phyloP scores from a whole-genome alignment of 2,888 invertebrate genomes.

The Panzeria rudis region DNA sequence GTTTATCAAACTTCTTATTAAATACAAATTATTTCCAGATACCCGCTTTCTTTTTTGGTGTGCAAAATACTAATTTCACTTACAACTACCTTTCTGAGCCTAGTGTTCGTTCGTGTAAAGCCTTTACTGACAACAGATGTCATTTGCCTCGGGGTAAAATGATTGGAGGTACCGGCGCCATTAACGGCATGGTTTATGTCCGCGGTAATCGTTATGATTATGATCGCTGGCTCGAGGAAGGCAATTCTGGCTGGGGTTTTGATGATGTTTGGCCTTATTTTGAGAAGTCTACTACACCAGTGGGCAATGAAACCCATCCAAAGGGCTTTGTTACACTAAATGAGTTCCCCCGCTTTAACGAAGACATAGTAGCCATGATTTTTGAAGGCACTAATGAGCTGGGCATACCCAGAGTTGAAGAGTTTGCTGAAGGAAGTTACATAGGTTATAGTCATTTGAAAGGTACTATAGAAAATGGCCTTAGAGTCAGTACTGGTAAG shows the following conservation, averaged over 20 bases:
- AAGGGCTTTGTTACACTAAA: constrained; percentile 83
- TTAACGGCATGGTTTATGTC: constrained; percentile 87
- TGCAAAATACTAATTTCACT: constrained; percentile 73
- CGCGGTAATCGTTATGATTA: constrained; percentile 87
- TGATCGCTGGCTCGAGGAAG: constrained; percentile 86
- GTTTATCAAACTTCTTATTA: not conserved
- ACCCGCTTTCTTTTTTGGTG: constrained; percentile 69
- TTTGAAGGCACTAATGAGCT: constrained; percentile 83
- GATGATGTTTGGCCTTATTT: constrained; percentile 82
- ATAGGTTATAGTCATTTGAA: constrained; percentile 84
- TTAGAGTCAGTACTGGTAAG: constrained; percentile 89
- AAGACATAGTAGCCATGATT: constrained; percentile 76
- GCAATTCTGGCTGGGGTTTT: constrained; percentile 81
- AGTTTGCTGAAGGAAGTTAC: constrained; percentile 81
- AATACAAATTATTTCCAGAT: constrained; percentile 67
- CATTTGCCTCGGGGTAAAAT: constrained; percentile 86
- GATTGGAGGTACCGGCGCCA: constrained; percentile 87
- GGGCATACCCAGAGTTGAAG: constrained; percentile 81
- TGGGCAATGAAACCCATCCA: constrained; percentile 65
- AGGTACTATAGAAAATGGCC: constrained; percentile 86
- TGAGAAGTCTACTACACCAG: constrained; percentile 86
- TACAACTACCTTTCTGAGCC: constrained; percentile 75
- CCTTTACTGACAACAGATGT: constrained; percentile 78
- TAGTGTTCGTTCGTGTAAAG: constrained; percentile 74
- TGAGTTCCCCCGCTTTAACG: constrained; percentile 76